A percentile compares a stretch with the other conserved stretches of the same genome.
Evolutionary conservation across 2,113 vertebrate species (phyloP).

Genomic region (Syrrhaptes paradoxus): DNA sequence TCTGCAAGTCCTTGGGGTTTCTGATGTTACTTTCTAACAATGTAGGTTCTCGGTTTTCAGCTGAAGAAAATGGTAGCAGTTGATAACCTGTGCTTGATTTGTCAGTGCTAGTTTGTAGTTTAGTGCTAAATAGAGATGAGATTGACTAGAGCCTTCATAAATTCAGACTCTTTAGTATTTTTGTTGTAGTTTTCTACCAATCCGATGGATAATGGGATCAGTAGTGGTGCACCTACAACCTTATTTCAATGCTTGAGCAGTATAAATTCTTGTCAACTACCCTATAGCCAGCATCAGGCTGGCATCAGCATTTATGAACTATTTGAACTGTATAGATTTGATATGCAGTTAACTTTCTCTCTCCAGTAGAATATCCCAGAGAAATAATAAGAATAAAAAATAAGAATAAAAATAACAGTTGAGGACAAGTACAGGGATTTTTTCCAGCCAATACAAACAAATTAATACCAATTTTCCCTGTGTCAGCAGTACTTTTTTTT

Average conservation of each 20-base stretch:
- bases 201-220: not conserved
- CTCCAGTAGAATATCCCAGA: not conserved
- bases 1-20: not conserved
- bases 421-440: not conserved
- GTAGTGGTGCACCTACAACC: not conserved
- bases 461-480: not conserved
- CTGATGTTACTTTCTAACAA: not conserved
- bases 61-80: not conserved
- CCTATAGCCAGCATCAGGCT: not conserved
- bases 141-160: not conserved
- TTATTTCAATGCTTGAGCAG: not conserved
- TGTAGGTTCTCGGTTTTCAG: not conserved
- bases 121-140: not conserved
- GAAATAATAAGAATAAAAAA: not conserved
- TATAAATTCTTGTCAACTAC: not conserved
- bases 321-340: not conserved
- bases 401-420: not conserved
- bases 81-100: not conserved
- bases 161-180: not conserved
- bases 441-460: not conserved
- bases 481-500: not conserved
- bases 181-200: not conserved
- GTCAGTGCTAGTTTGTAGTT: not conserved
- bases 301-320: not conserved
- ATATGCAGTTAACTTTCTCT: not conserved